phyloP scores from a whole-genome alignment of 1,140 invertebrate species.

The Hestina assimilis region DNA sequence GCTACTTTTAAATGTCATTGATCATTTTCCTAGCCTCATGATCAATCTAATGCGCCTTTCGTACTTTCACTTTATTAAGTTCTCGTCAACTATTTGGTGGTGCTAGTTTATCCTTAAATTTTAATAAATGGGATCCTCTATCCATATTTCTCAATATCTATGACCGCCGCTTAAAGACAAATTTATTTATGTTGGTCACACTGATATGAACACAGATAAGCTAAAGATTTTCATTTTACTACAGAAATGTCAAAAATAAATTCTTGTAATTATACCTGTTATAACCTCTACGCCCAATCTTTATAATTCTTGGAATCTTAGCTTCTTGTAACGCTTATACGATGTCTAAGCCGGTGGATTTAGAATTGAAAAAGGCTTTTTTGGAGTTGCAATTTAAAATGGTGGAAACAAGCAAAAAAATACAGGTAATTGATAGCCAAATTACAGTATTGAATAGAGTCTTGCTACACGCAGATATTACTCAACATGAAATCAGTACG shows the following conservation, averaged over 20 bases:
- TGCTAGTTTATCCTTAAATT: no score
- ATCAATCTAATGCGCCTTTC: no score
- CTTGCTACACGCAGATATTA: constrained; percentile 85
- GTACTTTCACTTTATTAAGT: no score
- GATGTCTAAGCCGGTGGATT: constrained; percentile 72
- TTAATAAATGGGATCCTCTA: no score
- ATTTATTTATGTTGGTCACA: constrained; percentile 1
- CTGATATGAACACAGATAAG: background rate
- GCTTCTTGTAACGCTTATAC: background rate
- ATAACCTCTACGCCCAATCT: background rate
- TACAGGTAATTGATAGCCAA: constrained; percentile 88
- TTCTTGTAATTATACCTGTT: background rate
- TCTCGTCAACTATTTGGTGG: no score
- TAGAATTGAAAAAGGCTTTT: constrained; percentile 86
- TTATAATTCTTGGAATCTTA: background rate
- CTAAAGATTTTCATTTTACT: background rate
- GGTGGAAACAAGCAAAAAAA: constrained; percentile 88
- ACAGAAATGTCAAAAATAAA: background rate
- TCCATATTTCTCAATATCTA: no score
- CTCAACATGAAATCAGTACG: constrained; percentile 79
- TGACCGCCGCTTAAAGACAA: no score
- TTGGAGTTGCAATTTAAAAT: constrained; percentile 90
- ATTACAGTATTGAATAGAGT: constrained; percentile 84
- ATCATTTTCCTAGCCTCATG: no score
- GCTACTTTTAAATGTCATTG: no score